Evolutionary conservation across 2,888 invertebrate genomes (phyloP), one percentile per base, ranked within the genome.

Genomic region (Lissocephala sabroskyi): DNA sequence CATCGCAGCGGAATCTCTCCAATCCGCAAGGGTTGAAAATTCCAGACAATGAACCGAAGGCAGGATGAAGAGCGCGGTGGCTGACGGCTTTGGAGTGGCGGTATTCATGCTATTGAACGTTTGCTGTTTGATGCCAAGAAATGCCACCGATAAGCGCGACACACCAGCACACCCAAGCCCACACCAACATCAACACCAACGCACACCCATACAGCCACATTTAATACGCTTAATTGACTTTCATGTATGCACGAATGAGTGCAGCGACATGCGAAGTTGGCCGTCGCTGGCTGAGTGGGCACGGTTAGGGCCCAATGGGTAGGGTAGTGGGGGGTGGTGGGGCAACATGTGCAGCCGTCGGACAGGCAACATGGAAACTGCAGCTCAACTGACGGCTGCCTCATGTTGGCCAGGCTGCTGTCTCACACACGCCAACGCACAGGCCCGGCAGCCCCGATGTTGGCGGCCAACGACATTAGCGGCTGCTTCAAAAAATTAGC

Each of bases 161-260:
- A 42, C 37, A 52, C 45, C 52, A 46, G 35, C 48, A 44, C 43
- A 43, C 43, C 32, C 23, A 41, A 36, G 7, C 11, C 18, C 29
- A 18, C 45, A 46, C 35, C 44, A 17, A 32, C 42, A 16, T 17
- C 41, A 36, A 36, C 10, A 33, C 6, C 29, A 44, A 42, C 36
- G 49, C 39, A 49, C 41, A 41, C 41, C 41, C 39, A 54, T 52
- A 67, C 55, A 66, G 52, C 37, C 60, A 52, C 74, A 77, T 74
- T 80, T 79, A 80, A 79, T 79, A 79, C 79, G 79, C 80, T 80
- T 79, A 79, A 79, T 79, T 79, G 80, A 79, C 79, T 79, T 80
- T 76, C 75, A 71, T 78, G 78, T 65, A 75, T 75, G 75, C 75
- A 75, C 75, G 75, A 75, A 56, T 75, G 75, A 63, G 47, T 75